phyloP scores from a whole-genome alignment of 2,797 vertebrate genomes.

The Alectoris magna region DNA sequence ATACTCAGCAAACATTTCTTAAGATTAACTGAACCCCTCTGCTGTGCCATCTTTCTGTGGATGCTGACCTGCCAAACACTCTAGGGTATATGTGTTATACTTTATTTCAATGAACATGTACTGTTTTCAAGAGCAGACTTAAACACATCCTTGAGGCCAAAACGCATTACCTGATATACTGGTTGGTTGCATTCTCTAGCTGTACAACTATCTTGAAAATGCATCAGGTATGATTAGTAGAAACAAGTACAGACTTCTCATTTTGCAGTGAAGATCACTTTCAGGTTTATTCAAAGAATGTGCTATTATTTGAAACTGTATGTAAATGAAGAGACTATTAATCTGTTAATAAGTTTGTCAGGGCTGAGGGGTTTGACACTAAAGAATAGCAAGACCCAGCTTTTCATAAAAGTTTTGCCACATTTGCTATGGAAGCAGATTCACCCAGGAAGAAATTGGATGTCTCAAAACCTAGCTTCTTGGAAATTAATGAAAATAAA shows the following conservation, averaged over 20 bases:
- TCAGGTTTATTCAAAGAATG: background rate
- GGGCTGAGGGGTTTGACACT: background rate
- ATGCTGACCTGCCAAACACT: background rate
- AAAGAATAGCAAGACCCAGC: background rate
- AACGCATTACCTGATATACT: background rate
- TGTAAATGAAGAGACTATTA: background rate
- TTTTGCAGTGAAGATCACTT: accelerated
- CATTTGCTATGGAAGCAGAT: background rate
- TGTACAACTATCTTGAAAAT: background rate
- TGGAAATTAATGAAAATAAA: background rate
- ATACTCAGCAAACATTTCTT: background rate
- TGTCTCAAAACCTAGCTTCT: accelerated
- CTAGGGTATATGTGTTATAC: background rate
- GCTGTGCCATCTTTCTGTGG: accelerated
- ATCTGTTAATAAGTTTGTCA: background rate
- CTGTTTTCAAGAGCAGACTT: background rate
- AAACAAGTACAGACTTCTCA: background rate
- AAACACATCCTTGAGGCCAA: background rate
- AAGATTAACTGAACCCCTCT: background rate
- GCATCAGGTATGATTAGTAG: accelerated
- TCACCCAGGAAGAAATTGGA: background rate
- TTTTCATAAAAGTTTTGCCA: background rate
- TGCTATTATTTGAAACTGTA: background rate
- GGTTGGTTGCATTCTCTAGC: background rate
- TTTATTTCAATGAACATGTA: background rate